Percentiles rank a stretch among this genome's conserved stretches.
These are phyloP conservation scores for Setophaga petechia DNA, from an alignment of 2,113 vertebrate species.

Conservation along the genomic window DNA sequence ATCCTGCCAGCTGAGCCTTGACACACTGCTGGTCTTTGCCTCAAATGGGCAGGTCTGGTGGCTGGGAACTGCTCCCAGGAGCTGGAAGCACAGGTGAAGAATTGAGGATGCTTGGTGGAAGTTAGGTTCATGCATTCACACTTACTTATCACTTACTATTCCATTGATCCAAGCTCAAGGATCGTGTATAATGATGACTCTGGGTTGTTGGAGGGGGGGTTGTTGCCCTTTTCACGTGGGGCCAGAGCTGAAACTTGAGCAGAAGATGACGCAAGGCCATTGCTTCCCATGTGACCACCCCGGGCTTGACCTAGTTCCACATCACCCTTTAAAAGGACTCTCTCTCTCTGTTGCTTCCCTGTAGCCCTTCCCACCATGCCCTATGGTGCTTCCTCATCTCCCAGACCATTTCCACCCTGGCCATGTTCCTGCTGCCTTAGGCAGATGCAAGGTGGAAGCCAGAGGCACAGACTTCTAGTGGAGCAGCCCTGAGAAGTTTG, in stretches of 20 bases:
- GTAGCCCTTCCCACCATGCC: not conserved
- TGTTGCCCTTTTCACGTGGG: not conserved
- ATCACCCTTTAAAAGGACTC: not conserved
- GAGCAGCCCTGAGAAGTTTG: not conserved
- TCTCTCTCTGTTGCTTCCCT: not conserved
- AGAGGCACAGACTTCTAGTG: not conserved
- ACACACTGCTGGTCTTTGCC: not conserved
- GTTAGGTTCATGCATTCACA: not conserved
- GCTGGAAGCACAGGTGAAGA: not conserved
- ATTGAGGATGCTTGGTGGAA: not conserved
- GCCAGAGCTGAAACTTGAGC: not conserved
- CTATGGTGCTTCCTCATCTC: not conserved
- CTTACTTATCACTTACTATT: not conserved
- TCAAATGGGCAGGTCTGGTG: not conserved
- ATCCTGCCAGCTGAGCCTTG: constrained; percentile 29
- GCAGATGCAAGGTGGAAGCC: not conserved
- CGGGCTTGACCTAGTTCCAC: rapidly evolving
- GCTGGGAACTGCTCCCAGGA: not conserved
- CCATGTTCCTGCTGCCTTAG: not conserved
- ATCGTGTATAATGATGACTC: not conserved
- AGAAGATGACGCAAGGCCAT: not conserved
- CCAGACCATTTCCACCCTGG: not conserved
- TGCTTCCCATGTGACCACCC: not conserved
- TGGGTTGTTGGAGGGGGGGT: not conserved
- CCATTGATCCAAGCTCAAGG: not conserved